Base-by-base conservation (phyloP, 37 sponge, comb jelly and placozoan species). In the Dysidea cf. avara region DNA sequence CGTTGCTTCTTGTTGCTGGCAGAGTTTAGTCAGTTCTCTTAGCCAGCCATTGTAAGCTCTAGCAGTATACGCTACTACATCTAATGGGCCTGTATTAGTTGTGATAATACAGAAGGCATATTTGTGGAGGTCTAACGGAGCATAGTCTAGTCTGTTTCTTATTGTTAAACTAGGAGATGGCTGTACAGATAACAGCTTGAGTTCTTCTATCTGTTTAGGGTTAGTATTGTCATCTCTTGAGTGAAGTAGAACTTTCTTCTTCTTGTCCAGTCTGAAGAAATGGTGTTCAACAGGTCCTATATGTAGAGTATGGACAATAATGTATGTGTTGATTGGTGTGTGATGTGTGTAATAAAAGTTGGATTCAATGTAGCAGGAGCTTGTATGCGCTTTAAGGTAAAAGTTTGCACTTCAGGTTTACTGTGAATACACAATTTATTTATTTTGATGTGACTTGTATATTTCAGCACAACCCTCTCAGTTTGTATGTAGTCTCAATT, bases 11-110 rank as follows among this genome's bases (percentile, higher is more conserved):
- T 46, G 28, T 52, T 7, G 9, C 22, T 6, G 20, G 30, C 53
- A 1, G n/a, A n/a, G n/a, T n/a, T n/a, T n/a, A n/a, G n/a, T n/a
- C n/a, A 76, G 34, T 22, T 64, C 56, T 0, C 20, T 3, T 25
- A 89, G 36, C 90, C 90, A 89, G 2, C 33, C 3, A 0, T 30
- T 22, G 34, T 78, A 89, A 7, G 52, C 64, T 3, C 79, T 70
- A 34, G 83, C 75, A 31, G 57, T 68, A 67, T 86, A 86, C 0
- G 84, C 83, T 9, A 91, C 18, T 24, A 91, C 56, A 39, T 91
- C 84, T n/a, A 91, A 39, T 12, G 81, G 69, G 4, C 73, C 72
- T 13, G 21, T 32, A 13, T 63, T 76, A 17, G 78, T 64, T 39
- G 32, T 25, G 5, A 91, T 64, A 60, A n/a, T n/a, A n/a, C 76